These are phyloP conservation scores for Chrysina gloriosa DNA, from an alignment of 2,888 invertebrate species.

Conservation along the genomic window DNA sequence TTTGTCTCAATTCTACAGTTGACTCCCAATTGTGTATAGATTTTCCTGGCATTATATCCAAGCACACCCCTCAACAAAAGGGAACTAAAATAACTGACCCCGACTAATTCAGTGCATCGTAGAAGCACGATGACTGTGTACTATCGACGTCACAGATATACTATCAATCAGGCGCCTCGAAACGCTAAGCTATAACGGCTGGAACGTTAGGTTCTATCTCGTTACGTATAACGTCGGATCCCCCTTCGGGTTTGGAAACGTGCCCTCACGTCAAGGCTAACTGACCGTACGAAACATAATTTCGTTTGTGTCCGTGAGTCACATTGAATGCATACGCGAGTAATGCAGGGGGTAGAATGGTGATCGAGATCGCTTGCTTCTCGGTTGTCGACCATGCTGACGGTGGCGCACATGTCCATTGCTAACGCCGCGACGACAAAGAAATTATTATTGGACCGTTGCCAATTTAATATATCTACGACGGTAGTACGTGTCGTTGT, in stretches of 20 bases:
- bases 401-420: constrained; percentile 31
- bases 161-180: constrained; percentile 29
- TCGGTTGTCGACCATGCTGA: constrained; percentile 25
- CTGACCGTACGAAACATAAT: constrained; percentile 63
- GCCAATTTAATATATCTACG: constrained; percentile 50
- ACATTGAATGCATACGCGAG: constrained; percentile 44
- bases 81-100: constrained; percentile 20
- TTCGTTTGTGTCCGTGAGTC: constrained; percentile 56
- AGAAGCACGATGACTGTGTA: constrained; percentile 15
- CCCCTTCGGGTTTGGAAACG: constrained; percentile 53
- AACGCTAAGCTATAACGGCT: constrained; percentile 16
- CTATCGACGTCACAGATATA: constrained; percentile 33
- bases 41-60: not conserved
- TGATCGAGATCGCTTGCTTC: not conserved
- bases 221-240: not conserved
- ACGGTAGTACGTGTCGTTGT: constrained; percentile 5
- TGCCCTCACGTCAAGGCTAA: constrained; percentile 52
- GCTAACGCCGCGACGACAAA: constrained; percentile 38
- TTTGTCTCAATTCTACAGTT: no score
- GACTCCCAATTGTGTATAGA: no score
- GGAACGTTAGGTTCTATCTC: constrained; percentile 18
- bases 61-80: constrained; percentile 1
- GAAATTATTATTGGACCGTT: constrained; percentile 48
- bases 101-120: constrained; percentile 17
- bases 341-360: not conserved